phyloP scores from a whole-genome alignment of 2,797 vertebrate species.

The Aldrovandia affinis region DNA sequence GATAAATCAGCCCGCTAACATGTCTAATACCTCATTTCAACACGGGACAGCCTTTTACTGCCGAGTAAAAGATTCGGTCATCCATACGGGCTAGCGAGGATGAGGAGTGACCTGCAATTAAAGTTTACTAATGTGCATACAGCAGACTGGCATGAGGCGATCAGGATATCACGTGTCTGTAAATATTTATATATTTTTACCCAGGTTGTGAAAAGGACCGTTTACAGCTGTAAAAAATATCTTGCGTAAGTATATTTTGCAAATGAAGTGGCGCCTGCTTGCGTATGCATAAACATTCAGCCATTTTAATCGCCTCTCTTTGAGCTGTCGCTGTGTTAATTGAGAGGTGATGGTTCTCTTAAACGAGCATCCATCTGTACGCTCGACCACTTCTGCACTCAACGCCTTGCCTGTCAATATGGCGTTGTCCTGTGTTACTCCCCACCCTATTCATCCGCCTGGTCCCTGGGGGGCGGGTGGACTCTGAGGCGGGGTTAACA shows the following conservation, averaged over 20 bases:
- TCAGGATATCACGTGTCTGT: not conserved
- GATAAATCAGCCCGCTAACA: slow-evolving; percentile 72
- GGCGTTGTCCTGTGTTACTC: not conserved
- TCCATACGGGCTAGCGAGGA: not conserved
- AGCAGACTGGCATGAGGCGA: not conserved
- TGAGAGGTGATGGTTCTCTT: slow-evolving; percentile 2
- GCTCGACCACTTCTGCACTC: not conserved
- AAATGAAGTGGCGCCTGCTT: not conserved
- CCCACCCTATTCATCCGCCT: slow-evolving; percentile 13
- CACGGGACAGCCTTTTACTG: slow-evolving; percentile 24
- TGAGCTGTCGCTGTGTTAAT: not conserved
- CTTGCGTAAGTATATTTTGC: not conserved
- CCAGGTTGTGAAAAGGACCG: not conserved
- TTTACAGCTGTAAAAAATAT: not conserved
- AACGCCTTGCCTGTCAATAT: not conserved
- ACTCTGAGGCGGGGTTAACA: not conserved
- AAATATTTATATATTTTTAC: not conserved
- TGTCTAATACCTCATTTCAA: slow-evolving; percentile 55
- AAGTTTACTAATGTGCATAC: slow-evolving; percentile 15
- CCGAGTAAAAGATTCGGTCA: slow-evolving; percentile 32
- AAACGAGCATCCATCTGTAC: not conserved
- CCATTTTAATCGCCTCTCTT: not conserved
- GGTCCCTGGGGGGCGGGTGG: slow-evolving; percentile 1
- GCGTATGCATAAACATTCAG: not conserved
- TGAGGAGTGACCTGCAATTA: slow-evolving; percentile 35